Evolutionary conservation across 2,113 vertebrate species (phyloP).

Genomic region (Theropithecus gelada): DNA sequence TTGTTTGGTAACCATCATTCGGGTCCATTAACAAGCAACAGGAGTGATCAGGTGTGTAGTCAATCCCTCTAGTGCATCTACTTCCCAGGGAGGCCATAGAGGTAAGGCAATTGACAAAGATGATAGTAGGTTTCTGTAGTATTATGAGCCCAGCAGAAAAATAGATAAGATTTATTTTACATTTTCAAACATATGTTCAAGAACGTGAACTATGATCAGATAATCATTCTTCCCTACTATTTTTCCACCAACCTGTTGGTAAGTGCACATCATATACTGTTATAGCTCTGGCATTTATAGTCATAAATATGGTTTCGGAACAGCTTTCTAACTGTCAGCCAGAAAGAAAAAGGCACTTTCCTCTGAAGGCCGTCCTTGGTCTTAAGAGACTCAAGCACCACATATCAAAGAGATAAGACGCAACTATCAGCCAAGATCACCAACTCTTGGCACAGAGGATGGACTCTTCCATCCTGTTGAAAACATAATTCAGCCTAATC

Average conservation of each 20-base stretch:
- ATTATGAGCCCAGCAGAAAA: background rate
- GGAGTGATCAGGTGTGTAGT: background rate
- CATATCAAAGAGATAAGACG: conserved; percentile 34
- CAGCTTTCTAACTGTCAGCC: background rate
- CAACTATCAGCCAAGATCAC: conserved; percentile 5
- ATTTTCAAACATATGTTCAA: background rate
- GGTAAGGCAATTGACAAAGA: background rate
- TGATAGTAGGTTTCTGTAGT: background rate
- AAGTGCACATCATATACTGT: background rate
- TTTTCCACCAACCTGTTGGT: background rate
- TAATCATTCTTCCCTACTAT: background rate
- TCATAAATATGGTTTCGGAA: background rate
- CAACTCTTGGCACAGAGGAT: conserved; percentile 8
- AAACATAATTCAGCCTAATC: conserved; percentile 41
- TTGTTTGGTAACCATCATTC: background rate
- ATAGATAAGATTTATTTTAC: background rate
- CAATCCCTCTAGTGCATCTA: background rate
- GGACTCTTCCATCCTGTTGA: background rate
- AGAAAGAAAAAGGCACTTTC: background rate
- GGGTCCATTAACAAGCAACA: background rate
- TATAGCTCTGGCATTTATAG: background rate
- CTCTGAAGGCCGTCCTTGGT: conserved; percentile 15
- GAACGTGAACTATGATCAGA: background rate
- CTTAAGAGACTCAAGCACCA: background rate
- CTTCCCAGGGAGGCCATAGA: background rate